Conservation (phyloP, 2,113 vertebrate genomes). For the Colistium nudipinnis region DNA sequence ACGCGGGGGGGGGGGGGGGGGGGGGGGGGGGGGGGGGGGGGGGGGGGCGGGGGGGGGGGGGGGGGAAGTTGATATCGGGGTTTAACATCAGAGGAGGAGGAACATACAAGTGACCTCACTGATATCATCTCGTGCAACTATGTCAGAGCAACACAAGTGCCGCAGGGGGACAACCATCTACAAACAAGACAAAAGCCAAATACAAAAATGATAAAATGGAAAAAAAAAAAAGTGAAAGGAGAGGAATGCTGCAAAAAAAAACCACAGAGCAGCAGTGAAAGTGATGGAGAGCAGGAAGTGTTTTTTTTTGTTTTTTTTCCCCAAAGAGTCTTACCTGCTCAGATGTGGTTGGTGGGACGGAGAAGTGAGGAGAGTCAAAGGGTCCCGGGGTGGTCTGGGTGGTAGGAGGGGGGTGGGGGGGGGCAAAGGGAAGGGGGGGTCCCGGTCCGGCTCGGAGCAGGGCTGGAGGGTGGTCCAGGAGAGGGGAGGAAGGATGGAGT, state of each 20-base stretch:
- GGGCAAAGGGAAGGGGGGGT: slow-evolving; percentile 18
- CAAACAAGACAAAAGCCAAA: slow-evolving; percentile 57
- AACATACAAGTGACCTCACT: slow-evolving; percentile 69
- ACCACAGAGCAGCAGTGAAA: slow-evolving; percentile 5
- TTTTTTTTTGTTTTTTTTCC: too few relatives aligned
- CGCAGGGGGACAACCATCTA: slow-evolving; percentile 63
- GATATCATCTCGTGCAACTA: slow-evolving; percentile 64
- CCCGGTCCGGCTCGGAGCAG: slow-evolving; percentile 54
- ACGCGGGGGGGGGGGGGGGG: slow-evolving; percentile 48
- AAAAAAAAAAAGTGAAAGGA: neutral
- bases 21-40: slow-evolving; percentile 33
- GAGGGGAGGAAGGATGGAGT: slow-evolving; percentile 80
- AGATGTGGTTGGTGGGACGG: slow-evolving; percentile 68
- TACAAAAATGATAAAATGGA: slow-evolving; percentile 58
- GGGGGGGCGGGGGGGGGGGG: slow-evolving; percentile 43
- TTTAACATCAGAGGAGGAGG: slow-evolving; percentile 55
- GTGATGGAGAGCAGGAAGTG: slow-evolving; percentile 33
- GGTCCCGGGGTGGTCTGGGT: slow-evolving; percentile 79
- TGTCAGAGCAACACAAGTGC: slow-evolving; percentile 49
- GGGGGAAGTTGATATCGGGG: slow-evolving; percentile 59
- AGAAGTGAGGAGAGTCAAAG: slow-evolving; percentile 85
- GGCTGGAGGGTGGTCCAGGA: slow-evolving; percentile 74
- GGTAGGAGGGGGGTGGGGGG: slow-evolving; percentile 17
- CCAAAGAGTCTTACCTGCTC: slow-evolving; percentile 79
- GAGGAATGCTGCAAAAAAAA: slow-evolving; percentile 31